These are phyloP conservation scores for Pogonognathellus flavescens DNA, from an alignment of 1,140 invertebrate genomes.

Conservation along the genomic window DNA sequence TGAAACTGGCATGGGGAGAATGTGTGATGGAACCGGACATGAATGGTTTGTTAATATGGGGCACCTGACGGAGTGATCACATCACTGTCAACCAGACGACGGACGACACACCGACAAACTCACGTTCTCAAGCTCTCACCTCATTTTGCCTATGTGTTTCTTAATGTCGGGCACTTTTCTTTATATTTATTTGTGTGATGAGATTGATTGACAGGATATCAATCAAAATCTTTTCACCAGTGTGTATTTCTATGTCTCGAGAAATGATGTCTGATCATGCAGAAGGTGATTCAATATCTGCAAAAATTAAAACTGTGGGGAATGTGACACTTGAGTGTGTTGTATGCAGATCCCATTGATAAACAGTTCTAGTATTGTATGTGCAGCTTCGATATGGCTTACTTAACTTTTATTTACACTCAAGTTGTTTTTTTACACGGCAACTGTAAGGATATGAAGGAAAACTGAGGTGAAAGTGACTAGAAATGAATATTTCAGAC, in stretches of 20 bases:
- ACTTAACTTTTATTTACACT: conserved; percentile 12
- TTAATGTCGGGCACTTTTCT: not conserved
- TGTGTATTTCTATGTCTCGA: not conserved
- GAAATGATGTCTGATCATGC: not conserved
- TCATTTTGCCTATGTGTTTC: not conserved
- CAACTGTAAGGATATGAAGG: conserved; percentile 1
- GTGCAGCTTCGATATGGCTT: not conserved
- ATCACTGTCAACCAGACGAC: conserved; percentile 34
- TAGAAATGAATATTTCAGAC: conserved; percentile 4
- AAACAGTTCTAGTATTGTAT: not conserved
- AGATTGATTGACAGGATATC: not conserved
- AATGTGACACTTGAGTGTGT: no score
- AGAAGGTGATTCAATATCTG: not conserved
- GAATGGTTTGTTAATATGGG: not conserved
- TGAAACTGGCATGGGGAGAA: no score
- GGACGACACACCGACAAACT: conserved; percentile 39
- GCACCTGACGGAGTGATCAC: conserved; percentile 3
- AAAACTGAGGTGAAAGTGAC: conserved; percentile 11
- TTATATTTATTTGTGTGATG: not conserved
- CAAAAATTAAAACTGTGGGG: not conserved
- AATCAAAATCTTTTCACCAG: not conserved
- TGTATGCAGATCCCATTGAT: not conserved
- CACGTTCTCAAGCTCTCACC: conserved; percentile 4
- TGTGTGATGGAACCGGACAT: no score
- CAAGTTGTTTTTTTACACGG: conserved; percentile 8